Conservation (phyloP, 2,113 vertebrate species). For the Eolophus roseicapilla region DNA sequence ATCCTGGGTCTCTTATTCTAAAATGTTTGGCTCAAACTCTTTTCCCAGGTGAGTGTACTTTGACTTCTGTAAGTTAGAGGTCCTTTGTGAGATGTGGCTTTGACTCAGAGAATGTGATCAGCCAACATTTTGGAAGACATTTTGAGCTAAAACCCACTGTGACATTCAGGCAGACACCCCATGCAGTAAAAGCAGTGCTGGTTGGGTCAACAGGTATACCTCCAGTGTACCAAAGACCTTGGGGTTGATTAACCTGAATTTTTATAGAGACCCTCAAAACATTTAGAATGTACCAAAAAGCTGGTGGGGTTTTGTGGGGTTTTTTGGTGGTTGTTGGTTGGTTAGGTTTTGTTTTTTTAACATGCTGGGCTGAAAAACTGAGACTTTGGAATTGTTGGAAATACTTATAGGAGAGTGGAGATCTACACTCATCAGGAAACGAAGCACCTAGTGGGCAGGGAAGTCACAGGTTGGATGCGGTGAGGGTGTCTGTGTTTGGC, state of each 20-base stretch:
- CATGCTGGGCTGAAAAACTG: background rate
- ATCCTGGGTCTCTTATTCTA: conserved; percentile 28
- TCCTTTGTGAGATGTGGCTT: conserved; percentile 49
- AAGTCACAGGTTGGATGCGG: background rate
- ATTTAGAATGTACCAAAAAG: background rate
- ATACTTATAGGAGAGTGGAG: rapidly evolving
- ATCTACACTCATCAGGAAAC: background rate
- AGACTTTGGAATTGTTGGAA: background rate
- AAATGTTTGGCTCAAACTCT: conserved; percentile 55
- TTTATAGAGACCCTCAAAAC: background rate
- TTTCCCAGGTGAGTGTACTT: conserved; percentile 59
- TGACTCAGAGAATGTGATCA: conserved; percentile 33
- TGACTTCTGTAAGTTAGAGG: conserved; percentile 53
- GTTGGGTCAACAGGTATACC: rapidly evolving
- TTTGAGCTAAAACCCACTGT: background rate
- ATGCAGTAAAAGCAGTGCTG: background rate
- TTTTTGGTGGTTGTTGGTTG: no score
- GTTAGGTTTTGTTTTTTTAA: background rate
- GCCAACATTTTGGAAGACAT: background rate
- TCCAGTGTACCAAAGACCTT: background rate
- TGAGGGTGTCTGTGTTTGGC: background rate
- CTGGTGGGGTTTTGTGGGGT: no score
- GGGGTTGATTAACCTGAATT: background rate
- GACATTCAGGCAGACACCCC: background rate
- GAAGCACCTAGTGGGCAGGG: background rate